These are phyloP conservation scores for Sphenopsis melanotis DNA, from an alignment of 2,797 vertebrate species.

Conservation along the genomic window DNA sequence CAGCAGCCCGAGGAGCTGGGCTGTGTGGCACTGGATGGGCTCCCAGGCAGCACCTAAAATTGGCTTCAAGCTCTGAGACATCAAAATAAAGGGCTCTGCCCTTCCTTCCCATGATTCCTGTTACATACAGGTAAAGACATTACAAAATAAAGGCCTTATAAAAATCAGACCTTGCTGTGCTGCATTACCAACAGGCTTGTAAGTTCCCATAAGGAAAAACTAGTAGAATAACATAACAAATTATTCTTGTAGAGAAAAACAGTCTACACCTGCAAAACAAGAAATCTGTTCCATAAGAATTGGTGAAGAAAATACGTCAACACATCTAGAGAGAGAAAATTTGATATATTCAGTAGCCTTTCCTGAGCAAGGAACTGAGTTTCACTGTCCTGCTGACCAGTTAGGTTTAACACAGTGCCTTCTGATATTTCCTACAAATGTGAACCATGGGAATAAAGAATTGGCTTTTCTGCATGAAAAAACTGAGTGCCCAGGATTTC, in stretches of 20 bases:
- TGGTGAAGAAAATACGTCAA: background rate
- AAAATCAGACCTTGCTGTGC: background rate
- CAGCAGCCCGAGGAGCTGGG: background rate
- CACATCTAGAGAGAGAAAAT: background rate
- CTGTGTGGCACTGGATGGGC: background rate
- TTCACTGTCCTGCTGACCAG: background rate
- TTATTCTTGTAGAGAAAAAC: background rate
- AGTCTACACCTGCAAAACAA: background rate
- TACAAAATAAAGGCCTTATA: background rate
- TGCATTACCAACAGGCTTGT: background rate
- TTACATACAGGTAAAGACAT: background rate
- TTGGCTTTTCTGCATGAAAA: background rate
- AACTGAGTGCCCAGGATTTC: background rate
- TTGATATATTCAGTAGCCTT: background rate
- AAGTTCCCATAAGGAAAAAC: background rate
- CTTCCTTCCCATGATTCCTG: background rate
- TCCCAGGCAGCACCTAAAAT: background rate
- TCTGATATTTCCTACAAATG: background rate
- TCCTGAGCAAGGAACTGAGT: background rate
- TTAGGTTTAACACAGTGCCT: background rate
- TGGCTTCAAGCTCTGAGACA: background rate
- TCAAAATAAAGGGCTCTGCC: background rate
- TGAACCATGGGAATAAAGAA: background rate
- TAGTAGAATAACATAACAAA: background rate
- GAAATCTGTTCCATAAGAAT: background rate